Evolutionary conservation across 2,113 vertebrate species (phyloP), one percentile per base, ranked within the genome.

Genomic region (Cottus gobio): DNA sequence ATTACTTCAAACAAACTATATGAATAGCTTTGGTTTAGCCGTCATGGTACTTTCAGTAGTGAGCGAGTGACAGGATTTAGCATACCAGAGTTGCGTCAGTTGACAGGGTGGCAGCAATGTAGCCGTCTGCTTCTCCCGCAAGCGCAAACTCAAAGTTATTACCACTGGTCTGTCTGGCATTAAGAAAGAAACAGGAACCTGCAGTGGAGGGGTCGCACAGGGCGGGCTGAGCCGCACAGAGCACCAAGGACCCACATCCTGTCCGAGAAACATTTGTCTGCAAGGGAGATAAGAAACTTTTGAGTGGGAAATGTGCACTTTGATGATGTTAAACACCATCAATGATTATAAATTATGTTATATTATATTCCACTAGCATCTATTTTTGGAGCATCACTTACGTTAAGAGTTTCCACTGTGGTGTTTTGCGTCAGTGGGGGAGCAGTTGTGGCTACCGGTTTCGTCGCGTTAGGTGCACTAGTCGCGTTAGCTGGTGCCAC

Each of bases 151-250:
- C 28, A 64, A 88, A 85, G 50, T 68, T 82, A 3, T 22, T 10
- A 20, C 71, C 81, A 0, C 11, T 50, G 0, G 0, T 4, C 7
- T 0, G n/a, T 26, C 0, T 34, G 1, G 48, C 63, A 2, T 13
- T 12, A 8, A 87, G 1, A 22, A 93, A 92, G 79, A 74, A 85
- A 68, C 93, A 94, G 0, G 74, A 56, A 4, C 4, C 4, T 1
- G 12, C 0, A 0, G 0, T 0, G 0, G 64, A 10, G 0, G 91
- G 91, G 44, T 90, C 1, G 15, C 93, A 94, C 0, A 0, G 0
- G 0, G 52, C 0, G 0, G 91, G 92, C 69, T 74, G 0, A 1
- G 80, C 7, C 2, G 50, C 84, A 65, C 93, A 94, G 15, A 92
- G 86, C n/a, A 34, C n/a, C 0, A 0, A 0, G 0, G 0, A 39